A percentile compares a stretch with the other conserved stretches of the same genome.
phyloP scores from a whole-genome alignment of 2,113 vertebrate genomes.

The Phylloscopus trochiloides region DNA sequence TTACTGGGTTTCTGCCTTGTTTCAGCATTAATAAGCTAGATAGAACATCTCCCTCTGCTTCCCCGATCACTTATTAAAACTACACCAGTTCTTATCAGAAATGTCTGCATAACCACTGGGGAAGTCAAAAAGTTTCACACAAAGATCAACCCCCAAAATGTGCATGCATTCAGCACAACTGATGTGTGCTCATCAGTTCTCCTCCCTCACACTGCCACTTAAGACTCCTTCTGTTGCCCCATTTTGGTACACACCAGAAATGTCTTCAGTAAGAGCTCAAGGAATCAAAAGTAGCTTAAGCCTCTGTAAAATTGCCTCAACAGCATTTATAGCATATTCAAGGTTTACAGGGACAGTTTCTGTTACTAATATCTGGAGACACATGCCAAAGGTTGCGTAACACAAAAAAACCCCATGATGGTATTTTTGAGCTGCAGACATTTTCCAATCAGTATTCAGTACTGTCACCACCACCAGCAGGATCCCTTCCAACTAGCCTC shows the following conservation, averaged over 20 bases:
- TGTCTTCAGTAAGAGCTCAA: neutral
- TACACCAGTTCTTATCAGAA: neutral
- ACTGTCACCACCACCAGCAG: accelerated
- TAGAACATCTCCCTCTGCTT: neutral
- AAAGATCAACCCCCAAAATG: neutral
- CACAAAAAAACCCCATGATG: neutral
- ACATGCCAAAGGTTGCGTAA: neutral
- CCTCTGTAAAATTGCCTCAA: neutral
- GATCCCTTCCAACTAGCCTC: neutral
- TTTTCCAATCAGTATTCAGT: neutral
- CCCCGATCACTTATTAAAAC: neutral
- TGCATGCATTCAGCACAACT: neutral
- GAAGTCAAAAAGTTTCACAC: neutral
- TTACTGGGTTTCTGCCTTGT: neutral
- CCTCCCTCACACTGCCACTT: accelerated
- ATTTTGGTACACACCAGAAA: neutral
- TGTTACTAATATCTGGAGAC: neutral
- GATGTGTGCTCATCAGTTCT: neutral
- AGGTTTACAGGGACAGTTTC: neutral
- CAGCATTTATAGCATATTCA: neutral
- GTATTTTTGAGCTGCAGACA: neutral
- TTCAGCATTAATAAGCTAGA: neutral
- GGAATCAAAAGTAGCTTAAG: neutral
- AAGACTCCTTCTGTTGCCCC: neutral
- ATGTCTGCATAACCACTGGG: neutral